A percentile compares a stretch with the other conserved stretches of the same genome.
Conservation (phyloP, 2,113 vertebrate species). For the Empidonax alnorum region DNA sequence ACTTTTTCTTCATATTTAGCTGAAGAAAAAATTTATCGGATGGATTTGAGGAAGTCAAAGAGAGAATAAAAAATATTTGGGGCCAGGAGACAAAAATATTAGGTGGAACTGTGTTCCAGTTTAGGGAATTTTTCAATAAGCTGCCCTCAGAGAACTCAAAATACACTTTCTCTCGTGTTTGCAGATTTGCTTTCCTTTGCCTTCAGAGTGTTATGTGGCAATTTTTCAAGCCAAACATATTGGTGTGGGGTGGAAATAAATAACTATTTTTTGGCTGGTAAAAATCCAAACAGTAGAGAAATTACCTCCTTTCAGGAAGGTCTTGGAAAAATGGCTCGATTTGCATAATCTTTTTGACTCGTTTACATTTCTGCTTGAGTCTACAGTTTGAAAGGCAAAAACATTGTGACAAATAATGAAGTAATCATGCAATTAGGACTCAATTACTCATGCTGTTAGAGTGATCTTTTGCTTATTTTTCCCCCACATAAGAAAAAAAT, state of each 20-base stretch:
- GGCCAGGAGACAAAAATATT: not conserved
- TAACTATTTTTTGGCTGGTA: not conserved
- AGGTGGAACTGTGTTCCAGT: not conserved
- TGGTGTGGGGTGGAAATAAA: not conserved
- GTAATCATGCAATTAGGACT: conserved; percentile 33
- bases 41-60: not conserved
- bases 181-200: not conserved
- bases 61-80: not conserved
- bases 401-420: conserved; percentile 42
- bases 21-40: not conserved
- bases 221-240: conserved; percentile 12
- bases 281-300: not conserved
- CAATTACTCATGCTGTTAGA: conserved; percentile 8
- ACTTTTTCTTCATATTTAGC: not conserved
- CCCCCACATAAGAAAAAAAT: not conserved
- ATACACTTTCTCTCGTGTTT: not conserved
- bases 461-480: not conserved
- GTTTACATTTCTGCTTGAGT: not conserved
- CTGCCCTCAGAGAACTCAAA: not conserved
- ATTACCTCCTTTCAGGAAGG: not conserved
- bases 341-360: not conserved
- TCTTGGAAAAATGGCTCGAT: not conserved
- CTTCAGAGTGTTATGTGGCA: not conserved
- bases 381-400: not conserved
- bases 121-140: not conserved